These are phyloP conservation scores for Oeneis ivallda DNA, from an alignment of 2,888 invertebrate genomes.

Conservation along the genomic window DNA sequence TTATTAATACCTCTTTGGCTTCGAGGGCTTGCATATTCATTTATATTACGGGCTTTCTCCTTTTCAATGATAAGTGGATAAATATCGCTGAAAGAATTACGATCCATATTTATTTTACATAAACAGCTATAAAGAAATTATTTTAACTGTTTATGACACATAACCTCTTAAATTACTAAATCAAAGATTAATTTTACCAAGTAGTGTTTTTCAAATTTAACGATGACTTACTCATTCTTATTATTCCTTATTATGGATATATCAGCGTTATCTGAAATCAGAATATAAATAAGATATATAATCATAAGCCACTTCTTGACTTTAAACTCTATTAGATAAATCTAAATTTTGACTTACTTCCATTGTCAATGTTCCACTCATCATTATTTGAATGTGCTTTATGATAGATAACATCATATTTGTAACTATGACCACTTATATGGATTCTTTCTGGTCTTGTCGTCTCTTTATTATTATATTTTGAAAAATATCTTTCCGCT, in stretches of 20 bases:
- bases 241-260: neutral
- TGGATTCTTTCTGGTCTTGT: slow-evolving; percentile 35
- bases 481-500: neutral
- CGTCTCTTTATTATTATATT: slow-evolving; percentile 2
- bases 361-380: neutral
- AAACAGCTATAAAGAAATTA: too few relatives aligned
- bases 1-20: neutral
- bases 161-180: too few relatives aligned
- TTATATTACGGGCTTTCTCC: neutral
- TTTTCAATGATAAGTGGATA: neutral
- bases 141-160: too few relatives aligned
- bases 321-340: neutral
- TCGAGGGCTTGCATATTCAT: neutral
- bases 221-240: neutral
- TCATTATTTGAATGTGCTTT: slow-evolving; percentile 4
- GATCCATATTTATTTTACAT: too few relatives aligned
- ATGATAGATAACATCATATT: slow-evolving; percentile 41
- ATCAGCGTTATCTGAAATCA: slow-evolving; percentile 12
- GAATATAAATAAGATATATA: neutral
- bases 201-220: neutral
- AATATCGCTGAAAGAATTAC: neutral
- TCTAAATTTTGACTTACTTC: slow-evolving; percentile 21
- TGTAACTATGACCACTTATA: slow-evolving; percentile 39
- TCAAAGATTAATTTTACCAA: too few relatives aligned
- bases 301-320: neutral